Percentiles rank a stretch among this genome's conserved stretches.
These are phyloP conservation scores for Acrocyrtus sp. DNA, from an alignment of 2,888 invertebrate genomes.

Conservation along the genomic window DNA sequence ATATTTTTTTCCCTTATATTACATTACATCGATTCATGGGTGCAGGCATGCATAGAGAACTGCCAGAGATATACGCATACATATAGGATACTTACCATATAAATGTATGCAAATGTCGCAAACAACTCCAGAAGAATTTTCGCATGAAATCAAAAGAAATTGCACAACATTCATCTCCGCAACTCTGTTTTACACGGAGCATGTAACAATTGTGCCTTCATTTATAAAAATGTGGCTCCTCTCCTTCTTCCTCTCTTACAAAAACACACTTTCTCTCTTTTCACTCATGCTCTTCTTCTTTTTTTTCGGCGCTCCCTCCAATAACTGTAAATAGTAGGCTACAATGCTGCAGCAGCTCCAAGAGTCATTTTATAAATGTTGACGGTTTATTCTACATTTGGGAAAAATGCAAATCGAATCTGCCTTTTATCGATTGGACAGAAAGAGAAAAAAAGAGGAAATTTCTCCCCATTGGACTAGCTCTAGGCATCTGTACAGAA, in stretches of 20 bases:
- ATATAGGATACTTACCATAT: background rate
- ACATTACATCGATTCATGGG: too few species aligned
- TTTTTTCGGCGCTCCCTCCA: too few species aligned
- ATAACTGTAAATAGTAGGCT: too few species aligned
- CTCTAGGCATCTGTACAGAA: too few species aligned
- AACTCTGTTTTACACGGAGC: constrained; percentile 1
- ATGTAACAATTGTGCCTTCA: background rate
- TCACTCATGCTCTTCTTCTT: too few species aligned
- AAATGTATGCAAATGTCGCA: constrained; percentile 7
- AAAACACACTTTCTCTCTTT: too few species aligned
- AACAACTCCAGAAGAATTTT: constrained; percentile 19
- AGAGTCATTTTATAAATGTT: background rate
- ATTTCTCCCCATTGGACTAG: too few species aligned
- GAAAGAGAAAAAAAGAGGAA: background rate
- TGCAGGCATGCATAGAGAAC: too few species aligned
- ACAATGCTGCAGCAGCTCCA: too few species aligned
- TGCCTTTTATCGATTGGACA: constrained; percentile 39
- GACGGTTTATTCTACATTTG: constrained; percentile 18
- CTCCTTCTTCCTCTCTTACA: background rate
- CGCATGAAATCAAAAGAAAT: constrained; percentile 36
- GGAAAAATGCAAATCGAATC: constrained; percentile 42
- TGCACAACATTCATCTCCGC: constrained; percentile 26
- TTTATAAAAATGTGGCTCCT: background rate
- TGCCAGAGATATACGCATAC: too few species aligned
- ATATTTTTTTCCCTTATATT: background rate